Percentiles rank a stretch among this genome's conserved stretches.
phyloP scores from a whole-genome alignment of 2,888 invertebrate species.

The Chesias legatella region DNA sequence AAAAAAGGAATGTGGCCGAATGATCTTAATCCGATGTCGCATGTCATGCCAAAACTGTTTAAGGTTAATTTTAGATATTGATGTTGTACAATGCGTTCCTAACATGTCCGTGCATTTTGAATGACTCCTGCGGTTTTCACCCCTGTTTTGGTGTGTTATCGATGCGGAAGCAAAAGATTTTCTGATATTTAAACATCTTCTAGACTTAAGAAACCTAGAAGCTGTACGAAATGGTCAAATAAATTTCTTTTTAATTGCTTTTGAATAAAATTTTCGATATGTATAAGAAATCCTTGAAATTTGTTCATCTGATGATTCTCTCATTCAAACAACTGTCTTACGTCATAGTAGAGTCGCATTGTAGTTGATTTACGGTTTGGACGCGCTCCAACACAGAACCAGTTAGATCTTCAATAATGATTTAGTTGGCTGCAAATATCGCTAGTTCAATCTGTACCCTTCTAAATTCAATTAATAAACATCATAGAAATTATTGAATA shows the following conservation, averaged over 20 bases:
- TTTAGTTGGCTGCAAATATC: constrained; percentile 34
- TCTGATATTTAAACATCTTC: neutral
- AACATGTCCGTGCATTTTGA: constrained; percentile 54
- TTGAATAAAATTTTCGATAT: too few species aligned
- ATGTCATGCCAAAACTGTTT: constrained; percentile 63
- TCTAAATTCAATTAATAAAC: constrained; percentile 15
- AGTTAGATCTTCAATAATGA: constrained; percentile 39
- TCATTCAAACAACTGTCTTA: constrained; percentile 24
- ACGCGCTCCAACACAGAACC: constrained; percentile 34
- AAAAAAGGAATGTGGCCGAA: constrained; percentile 33
- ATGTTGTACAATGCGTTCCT: constrained; percentile 52
- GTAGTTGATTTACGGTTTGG: constrained; percentile 39
- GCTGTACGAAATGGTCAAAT: too few species aligned
- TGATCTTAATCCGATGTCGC: constrained; percentile 37
- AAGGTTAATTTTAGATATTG: constrained; percentile 39
- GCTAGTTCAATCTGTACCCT: constrained; percentile 12
- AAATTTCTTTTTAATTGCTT: too few species aligned
- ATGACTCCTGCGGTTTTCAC: constrained; percentile 48
- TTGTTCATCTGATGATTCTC: constrained; percentile 12
- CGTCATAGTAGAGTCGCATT: constrained; percentile 22
- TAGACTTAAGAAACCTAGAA: neutral
- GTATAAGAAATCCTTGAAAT: constrained; percentile 7
- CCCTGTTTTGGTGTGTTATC: constrained; percentile 32
- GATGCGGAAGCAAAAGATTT: constrained; percentile 45
- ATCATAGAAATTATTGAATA: constrained; percentile 3